Conservation (phyloP, 2,797 vertebrate genomes). For the Clangula hyemalis region DNA sequence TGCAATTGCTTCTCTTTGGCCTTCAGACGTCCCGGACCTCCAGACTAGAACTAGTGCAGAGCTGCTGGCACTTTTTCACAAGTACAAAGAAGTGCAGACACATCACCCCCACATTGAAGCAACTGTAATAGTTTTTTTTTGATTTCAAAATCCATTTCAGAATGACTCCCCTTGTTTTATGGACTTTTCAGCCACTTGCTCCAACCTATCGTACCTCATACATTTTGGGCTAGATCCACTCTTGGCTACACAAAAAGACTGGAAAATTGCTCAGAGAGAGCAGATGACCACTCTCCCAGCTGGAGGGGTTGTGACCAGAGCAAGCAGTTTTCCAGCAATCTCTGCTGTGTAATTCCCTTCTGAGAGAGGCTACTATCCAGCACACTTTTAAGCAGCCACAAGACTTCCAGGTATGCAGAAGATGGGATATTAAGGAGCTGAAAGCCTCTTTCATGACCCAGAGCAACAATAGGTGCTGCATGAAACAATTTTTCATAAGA, state of each 20-base stretch:
- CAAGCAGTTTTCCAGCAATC: not conserved
- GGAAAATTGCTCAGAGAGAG: fast-evolving
- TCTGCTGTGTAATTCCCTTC: not conserved
- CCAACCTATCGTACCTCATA: not conserved
- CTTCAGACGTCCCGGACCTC: slow-evolving; percentile 53
- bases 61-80: slow-evolving; percentile 15
- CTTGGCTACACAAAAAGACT: not conserved
- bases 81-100: slow-evolving; percentile 24
- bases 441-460: not conserved
- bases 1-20: slow-evolving; percentile 46
- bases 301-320: not conserved
- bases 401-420: not conserved
- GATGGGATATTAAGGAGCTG: not conserved
- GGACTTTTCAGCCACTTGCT: not conserved
- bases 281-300: not conserved
- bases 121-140: slow-evolving; percentile 13
- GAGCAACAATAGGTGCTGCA: fast-evolving
- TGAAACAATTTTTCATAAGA: not conserved
- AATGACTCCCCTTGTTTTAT: not conserved
- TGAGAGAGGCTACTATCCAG: not conserved
- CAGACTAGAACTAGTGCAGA: slow-evolving; percentile 10
- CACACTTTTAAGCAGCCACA: not conserved
- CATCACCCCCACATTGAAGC: slow-evolving; percentile 11
- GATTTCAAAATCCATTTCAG: slow-evolving; percentile 10
- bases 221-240: not conserved